These are phyloP conservation scores for Peucedramus taeniatus DNA, from an alignment of 2,113 vertebrate genomes.

Conservation along the genomic window DNA sequence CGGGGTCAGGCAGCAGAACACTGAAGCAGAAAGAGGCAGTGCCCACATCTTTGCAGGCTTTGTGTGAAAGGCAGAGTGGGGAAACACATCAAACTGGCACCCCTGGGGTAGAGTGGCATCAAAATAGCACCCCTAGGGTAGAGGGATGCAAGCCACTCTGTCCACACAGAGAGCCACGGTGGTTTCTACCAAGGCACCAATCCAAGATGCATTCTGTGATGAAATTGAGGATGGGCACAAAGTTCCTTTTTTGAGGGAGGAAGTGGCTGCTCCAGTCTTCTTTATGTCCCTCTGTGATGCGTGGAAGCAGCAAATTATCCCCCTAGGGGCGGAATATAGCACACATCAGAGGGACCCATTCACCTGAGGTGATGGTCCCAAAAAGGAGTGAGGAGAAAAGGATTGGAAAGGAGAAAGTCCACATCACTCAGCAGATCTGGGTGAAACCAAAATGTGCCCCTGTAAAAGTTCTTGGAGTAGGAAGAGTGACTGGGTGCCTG, in stretches of 20 bases:
- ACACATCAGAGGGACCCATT: not conserved
- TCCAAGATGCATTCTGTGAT: not conserved
- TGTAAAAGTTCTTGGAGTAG: not conserved
- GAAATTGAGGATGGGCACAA: not conserved
- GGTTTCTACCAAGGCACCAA: not conserved
- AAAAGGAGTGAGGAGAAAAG: not conserved
- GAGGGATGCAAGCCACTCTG: not conserved
- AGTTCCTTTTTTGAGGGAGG: not conserved
- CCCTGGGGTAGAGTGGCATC: fast-evolving
- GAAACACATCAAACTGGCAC: fast-evolving
- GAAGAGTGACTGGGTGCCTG: not conserved
- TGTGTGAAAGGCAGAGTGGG: not conserved
- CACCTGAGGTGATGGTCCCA: not conserved
- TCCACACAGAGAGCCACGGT: not conserved
- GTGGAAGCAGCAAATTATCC: not conserved
- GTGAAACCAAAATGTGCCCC: not conserved
- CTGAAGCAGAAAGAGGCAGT: not conserved
- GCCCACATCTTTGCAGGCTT: not conserved
- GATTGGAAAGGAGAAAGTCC: not conserved
- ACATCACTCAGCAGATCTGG: not conserved
- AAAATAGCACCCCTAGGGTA: not conserved
- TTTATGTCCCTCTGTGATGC: not conserved
- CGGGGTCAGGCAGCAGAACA: not conserved
- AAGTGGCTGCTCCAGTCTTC: not conserved
- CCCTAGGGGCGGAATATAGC: too few relatives aligned